Evolutionary conservation across 2,888 invertebrate species (phyloP), one percentile per base, ranked within the genome.

Genomic region (Euzophera pinguis): DNA sequence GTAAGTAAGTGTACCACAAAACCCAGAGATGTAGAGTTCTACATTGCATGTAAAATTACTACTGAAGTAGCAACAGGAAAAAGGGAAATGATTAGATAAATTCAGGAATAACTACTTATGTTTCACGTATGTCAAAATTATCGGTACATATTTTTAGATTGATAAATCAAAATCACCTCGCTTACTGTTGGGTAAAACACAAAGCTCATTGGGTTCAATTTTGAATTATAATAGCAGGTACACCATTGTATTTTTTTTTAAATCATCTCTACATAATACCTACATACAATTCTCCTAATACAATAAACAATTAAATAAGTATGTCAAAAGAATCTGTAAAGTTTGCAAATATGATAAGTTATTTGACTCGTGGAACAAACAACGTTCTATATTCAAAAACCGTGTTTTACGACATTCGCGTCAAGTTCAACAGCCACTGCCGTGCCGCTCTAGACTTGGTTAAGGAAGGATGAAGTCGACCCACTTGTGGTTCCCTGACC

Each of bases 401-500:
- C 88, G 84, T 85, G 88, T 87, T 88, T 81, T 71, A 69, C 71
- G 76, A 65, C 64, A 51, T 51, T 43, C 51, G 51, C 78, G 80
- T 83, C 88, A 88, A 89, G 88, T 87, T 88, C 86, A 87, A 74
- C 77, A 77, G 73, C 72, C 78, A 78, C 62, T 68, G 50, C 64
- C 59, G 56, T 56, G 59, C 63, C 68, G 71, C 72, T 73, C 71
- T 76, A 79, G 78, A 76, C 79, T 68, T 71, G 72, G 71, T 77
- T 76, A 76, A 75, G 83, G 84, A 86, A 90, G 89, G 88, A 89
- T 84, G 86, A 76, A 84, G 81, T 69, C 84, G 87, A 85, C 89
- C 90, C 76, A 90, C 86, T 89, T 90, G 84, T 77, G 83, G 90
- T 88, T 89, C 89, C 81, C 81, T 88, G 89, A 90, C 89, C 89